Evolutionary conservation across 2,113 vertebrate genomes (phyloP), one percentile per base, ranked within the genome.

Genomic region (Paradoxurus hermaphroditus): DNA sequence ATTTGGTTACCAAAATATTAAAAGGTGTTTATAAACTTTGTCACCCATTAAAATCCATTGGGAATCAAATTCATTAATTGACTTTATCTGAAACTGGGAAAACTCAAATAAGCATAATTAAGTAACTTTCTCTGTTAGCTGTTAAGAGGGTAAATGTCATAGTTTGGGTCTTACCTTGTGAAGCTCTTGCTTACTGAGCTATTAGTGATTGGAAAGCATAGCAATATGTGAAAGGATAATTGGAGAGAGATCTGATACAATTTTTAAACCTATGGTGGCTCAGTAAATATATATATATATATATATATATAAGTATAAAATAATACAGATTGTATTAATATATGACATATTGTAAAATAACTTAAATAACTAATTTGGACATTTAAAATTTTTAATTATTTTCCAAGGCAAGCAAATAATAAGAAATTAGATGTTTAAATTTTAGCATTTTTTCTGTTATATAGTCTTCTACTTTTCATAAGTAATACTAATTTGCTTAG

Each of bases 1-100:
- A 73, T 91, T 89, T 92, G 41, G 91, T 98, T 98, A 98, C 88
- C 92, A 97, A 98, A 97, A 95, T 96, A n/a, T 93, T 90, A 78
- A 97, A 95, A 98, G 46, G 9, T 34, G 59, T 16, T 2, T 46
- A 15, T 25, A 95, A 62, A 15, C 36, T 84, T 97, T 98, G 59
- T 72, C 10, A 97, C 82, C 73, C 65, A 98, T 97, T 98, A 96
- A 98, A 98, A 98, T 87, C 93, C 78, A 98, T 91, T 97, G 97
- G 78, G 81, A 97, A 98, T 98, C 72, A 97, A 97, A 97, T 92
- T 91, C 68, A 93, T 96, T 91, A 95, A 96, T 77, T 98, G 89
- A 97, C 87, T 98, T 98, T 96, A 59, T 93, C 94, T 97, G 91
- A 98, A 97, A 87, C 87, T 97, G 97, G 96, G 63, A 96, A 94